Evolutionary conservation across 2,888 invertebrate species (phyloP), one percentile per base, ranked within the genome.

Genomic region (Strigamia maritima): DNA sequence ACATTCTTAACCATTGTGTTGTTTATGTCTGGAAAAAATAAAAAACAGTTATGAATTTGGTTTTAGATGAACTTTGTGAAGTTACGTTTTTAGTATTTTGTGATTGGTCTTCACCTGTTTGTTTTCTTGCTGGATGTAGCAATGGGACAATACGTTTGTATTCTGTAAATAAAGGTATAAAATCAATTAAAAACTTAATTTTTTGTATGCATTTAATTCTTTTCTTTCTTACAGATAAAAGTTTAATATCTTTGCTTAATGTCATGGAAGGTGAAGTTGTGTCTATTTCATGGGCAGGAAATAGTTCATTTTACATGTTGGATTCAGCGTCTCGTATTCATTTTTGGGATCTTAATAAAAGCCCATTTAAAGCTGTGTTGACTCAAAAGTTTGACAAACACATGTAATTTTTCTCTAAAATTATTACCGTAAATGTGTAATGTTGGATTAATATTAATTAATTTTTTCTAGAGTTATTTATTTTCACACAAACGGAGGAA

Each of bases 311-410:
- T 26, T 75, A 24, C 19, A 14, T 75, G 7, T n/a, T 75, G 75
- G 75, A 75, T 26, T 26, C n/a, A 10, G 22, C 75, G 6, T 75
- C 75, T n/a, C 22, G 8, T n/a, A 75, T 75, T 24, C 28, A 75
- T 75, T 22, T 75, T 24, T 75, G 75, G 75, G 75, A 75, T 75
- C 75, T 75, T 22, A 10, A 75, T 4, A 22, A 75, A 75, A 10
- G 14, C 26, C 28, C 6, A 28, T 75, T n/a, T 4, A 19, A 60
- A 60, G 3, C 60, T 0, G 24, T 60, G 12, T 22, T 60, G 24
- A 4, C 60, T 60, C 22, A 60, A 60, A 60, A 3, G 8, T 75
- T 35, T 35, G 35, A 35, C 2, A 35, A 35, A 35, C 35, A 35
- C 35, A 35, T 1, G 35, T 35, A 35, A 35, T 8, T 31, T 6